Base-by-base conservation (phyloP, 1,140 invertebrate species). In the Phymorhynchus buccinoides region DNA sequence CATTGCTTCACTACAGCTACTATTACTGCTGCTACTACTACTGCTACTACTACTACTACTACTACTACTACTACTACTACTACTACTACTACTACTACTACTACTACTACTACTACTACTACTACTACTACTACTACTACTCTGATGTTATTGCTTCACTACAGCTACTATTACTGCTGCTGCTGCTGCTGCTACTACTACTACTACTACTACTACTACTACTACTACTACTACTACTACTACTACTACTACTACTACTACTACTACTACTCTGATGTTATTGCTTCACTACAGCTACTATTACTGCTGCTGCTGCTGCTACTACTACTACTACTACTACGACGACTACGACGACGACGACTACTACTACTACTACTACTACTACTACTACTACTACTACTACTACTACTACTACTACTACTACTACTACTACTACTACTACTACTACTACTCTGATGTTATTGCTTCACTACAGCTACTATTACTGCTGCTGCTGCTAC, bases 361-460 rank as follows among this genome's bases (percentile, higher is more conserved):
- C n/a, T n/a, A n/a, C n/a, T n/a, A n/a, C n/a, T n/a, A n/a, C n/a
- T n/a, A n/a, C 41, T 37, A 52, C 30, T 66, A 66, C 30, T 66
- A 66, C 30, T 66, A 66, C 30, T 66, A 66, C 56, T 66, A 66
- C 30, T n/a, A 18, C 30, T 18, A 66, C 16, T n/a, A 66, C 30
- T n/a, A 66, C 56, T n/a, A 66, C 56, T n/a, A 66, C 56, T n/a
- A 66, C 56, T n/a, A 66, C 56, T n/a, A 66, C 56, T n/a, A 66
- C 56, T n/a, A 66, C 56, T n/a, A 66, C 30, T n/a, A 30, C 30
- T n/a, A 66, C 30, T n/a, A 66, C 30, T n/a, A 66, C n/a, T n/a
- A n/a, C n/a, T n/a, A n/a, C n/a, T n/a, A n/a, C n/a, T n/a, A n/a
- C n/a, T n/a, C n/a, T n/a, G n/a, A n/a, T n/a, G n/a, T n/a, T n/a